Percentiles rank a stretch among this genome's conserved stretches.
Conservation (phyloP, 2,888 invertebrate genomes). For the Eristalis arbustorum region DNA sequence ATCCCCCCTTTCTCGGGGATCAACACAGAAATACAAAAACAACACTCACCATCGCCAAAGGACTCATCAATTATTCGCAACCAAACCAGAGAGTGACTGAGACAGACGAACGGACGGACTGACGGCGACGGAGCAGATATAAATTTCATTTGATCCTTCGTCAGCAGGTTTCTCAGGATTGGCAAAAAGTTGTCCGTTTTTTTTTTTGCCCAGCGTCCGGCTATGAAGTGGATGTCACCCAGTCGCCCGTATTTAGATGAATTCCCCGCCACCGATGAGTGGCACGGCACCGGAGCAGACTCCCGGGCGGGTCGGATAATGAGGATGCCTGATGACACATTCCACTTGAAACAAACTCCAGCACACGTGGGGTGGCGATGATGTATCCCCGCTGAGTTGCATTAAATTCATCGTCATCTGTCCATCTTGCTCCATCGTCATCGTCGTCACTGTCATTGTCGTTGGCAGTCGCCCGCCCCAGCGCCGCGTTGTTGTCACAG, state of each 20-base stretch:
- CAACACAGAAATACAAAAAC: constrained; percentile 14
- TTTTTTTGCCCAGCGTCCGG: not conserved
- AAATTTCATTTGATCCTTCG: constrained; percentile 67
- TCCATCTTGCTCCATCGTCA: constrained; percentile 48
- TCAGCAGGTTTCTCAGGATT: constrained; percentile 54
- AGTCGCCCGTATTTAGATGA: constrained; percentile 24
- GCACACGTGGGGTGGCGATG: constrained; percentile 27
- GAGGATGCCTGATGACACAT: constrained; percentile 42
- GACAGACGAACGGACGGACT: not conserved
- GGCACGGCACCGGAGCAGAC: not conserved
- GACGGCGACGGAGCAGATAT: constrained; percentile 31
- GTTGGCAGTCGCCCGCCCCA: constrained; percentile 6
- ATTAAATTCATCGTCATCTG: constrained; percentile 69
- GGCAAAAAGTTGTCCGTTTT: constrained; percentile 8
- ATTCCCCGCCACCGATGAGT: constrained; percentile 33
- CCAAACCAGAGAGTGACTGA: constrained; percentile 26
- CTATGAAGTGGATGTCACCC: constrained; percentile 2
- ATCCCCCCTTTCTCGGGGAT: constrained; percentile 40
- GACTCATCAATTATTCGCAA: constrained; percentile 68
- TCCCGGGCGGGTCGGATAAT: constrained; percentile 34
- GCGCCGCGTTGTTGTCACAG: constrained; percentile 58
- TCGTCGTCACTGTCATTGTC: not conserved
- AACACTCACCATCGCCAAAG: constrained; percentile 55
- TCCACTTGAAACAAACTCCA: constrained; percentile 53
- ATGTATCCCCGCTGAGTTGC: constrained; percentile 33